Base-by-base conservation (phyloP, 2,888 invertebrate genomes). In the Nebria brevicollis region DNA sequence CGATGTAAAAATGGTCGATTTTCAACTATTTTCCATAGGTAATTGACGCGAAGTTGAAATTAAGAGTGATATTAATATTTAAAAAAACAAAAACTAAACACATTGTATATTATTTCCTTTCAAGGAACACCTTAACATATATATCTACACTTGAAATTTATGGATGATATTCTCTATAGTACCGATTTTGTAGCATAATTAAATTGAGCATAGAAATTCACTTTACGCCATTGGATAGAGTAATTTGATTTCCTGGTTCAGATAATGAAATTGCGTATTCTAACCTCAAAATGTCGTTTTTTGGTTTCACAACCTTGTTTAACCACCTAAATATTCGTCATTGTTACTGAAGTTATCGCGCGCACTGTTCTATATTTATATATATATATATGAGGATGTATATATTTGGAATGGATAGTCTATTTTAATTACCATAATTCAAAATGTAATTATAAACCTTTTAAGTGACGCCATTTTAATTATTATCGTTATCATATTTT, bases 171-270 rank as follows among this genome's bases (percentile, higher is more conserved):
- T 54, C 34, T 34, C 34, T 34, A 34, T 11, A 13, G 54, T 54
- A 54, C 54, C 54, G 54, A 54, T 54, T 54, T 54, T 6, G 13
- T 8, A 54, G 8, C 54, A 54, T 54, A 54, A 54, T 54, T 54
- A 11, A 54, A 54, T 54, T 54, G 54, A 54, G 54, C 54, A 54
- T 54, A 54, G 54, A 54, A 54, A 54, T 11, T 54, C 54, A 13
- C 54, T 54, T 54, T 54, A 54, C 54, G 54, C 13, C 54, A 13
- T 54, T 54, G 13, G 13, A 54, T 13, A 54, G 54, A 54, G 8
- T 54, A 54, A 54, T 54, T 54, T 54, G 54, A 54, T 54, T 54
- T 54, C 54, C 54, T 54, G 54, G 54, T 54, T 54, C 54, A 54
- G 54, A 54, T 54, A 54, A 54, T 54, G 54, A 54, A 54, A 54